phyloP scores from a whole-genome alignment of 2,888 invertebrate species.

The Melieria picta region DNA sequence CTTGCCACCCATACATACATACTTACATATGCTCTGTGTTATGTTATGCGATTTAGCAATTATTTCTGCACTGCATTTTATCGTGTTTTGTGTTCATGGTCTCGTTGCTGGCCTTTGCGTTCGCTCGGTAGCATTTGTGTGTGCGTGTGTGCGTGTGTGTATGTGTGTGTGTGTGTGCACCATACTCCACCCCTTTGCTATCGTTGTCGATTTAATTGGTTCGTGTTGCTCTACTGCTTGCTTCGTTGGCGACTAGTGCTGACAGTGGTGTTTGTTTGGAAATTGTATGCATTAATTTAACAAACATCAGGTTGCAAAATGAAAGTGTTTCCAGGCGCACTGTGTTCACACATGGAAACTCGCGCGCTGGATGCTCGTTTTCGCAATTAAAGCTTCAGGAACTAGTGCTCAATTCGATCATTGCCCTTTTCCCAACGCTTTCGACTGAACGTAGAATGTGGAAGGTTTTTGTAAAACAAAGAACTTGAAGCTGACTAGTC shows the following conservation, averaged over 20 bases:
- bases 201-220: background rate
- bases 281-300: constrained; percentile 1
- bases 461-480: too few relatives aligned
- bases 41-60: constrained; percentile 2
- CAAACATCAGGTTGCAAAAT: too few relatives aligned
- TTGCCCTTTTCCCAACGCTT: too few relatives aligned
- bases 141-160: constrained; percentile 2
- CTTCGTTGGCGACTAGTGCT: constrained; percentile 3
- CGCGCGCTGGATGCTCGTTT: too few relatives aligned
- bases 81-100: too few relatives aligned
- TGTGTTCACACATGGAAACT: too few relatives aligned
- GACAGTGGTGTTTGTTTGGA: constrained; percentile 29
- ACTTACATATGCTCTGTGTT: background rate
- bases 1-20: constrained; percentile 4
- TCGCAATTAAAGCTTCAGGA: too few relatives aligned
- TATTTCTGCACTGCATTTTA: too few relatives aligned
- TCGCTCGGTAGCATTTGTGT: constrained; percentile 2
- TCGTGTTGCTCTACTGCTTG: background rate
- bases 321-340: too few relatives aligned
- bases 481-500: too few relatives aligned
- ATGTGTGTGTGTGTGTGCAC: background rate
- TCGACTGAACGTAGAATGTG: too few relatives aligned
- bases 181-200: background rate
- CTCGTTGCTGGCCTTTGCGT: background rate
- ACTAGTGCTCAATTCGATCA: too few relatives aligned